These are phyloP conservation scores for Carterocephalus palaemon DNA, from an alignment of 2,888 invertebrate genomes.

Conservation along the genomic window DNA sequence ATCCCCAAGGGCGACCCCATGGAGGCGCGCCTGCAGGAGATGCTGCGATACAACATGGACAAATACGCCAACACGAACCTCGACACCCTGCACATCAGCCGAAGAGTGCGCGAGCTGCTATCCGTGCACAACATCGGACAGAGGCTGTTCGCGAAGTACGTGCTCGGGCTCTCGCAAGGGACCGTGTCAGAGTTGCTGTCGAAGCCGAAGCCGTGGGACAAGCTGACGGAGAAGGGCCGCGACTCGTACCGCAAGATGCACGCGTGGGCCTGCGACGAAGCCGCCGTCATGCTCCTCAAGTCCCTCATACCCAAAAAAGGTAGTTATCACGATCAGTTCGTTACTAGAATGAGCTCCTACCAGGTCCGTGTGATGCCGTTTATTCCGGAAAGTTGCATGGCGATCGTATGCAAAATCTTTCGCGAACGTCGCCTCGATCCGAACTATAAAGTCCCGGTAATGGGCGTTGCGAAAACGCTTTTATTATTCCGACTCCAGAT, in stretches of 20 bases:
- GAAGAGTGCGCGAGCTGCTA: conserved; percentile 94
- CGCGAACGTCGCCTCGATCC: conserved; percentile 3
- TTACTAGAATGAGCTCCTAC: conserved; percentile 33
- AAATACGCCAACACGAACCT: conserved; percentile 95
- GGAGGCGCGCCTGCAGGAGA: conserved; percentile 95
- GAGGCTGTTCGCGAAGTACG: conserved; percentile 98
- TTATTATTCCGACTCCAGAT: conserved; percentile 18
- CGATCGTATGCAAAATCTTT: conserved; percentile 5
- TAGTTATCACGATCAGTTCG: conserved; percentile 74
- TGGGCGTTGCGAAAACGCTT: conserved; percentile 12
- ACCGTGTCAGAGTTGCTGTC: conserved; percentile 98
- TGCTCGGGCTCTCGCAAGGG: conserved; percentile 97
- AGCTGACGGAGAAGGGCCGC: conserved; percentile 98
- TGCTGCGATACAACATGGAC: conserved; percentile 96
- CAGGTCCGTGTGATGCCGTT: conserved; percentile 23
- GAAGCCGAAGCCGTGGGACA: conserved; percentile 99
- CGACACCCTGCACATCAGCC: conserved; percentile 96
- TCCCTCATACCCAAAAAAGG: conserved; percentile 99
- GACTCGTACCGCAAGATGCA: conserved; percentile 99
- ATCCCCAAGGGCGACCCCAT: conserved; percentile 96
- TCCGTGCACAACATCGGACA: conserved; percentile 99
- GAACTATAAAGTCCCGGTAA: conserved; percentile 9
- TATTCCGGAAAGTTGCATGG: no score
- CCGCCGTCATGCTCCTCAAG: conserved; percentile 97
- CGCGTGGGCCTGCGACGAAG: conserved; percentile 99